Evolutionary conservation across 2,888 invertebrate genomes (phyloP), one percentile per base, ranked within the genome.

Genomic region (Dysmachus trigonus): DNA sequence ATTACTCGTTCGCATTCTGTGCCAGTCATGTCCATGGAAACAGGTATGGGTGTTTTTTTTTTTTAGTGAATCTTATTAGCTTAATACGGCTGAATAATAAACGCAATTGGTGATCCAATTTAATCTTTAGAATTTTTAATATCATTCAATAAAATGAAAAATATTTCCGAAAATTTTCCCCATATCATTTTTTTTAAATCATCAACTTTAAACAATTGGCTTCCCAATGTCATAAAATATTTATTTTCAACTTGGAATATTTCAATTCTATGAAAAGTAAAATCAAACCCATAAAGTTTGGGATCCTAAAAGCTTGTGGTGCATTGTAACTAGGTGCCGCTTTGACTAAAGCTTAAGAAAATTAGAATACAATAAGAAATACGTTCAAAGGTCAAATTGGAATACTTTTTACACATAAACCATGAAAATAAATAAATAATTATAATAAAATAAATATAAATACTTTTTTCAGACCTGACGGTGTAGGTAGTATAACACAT

Each of bases 1-100:
- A 99, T 93, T 99, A 98, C 93, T 98, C 98, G 90, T 99, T 99
- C 93, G 99, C 99, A 74, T 99, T 99, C 93, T 99, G 99, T 93
- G 99, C 99, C 85, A 98, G 98, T 90, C 99, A 99, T 93, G 99
- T 99, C 10, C 98, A 99, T 92, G 99, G 99, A 88, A 99, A 99
- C 94, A 96, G 98, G 98, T 98, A 94, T 2, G 92, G 94, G n/a
- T n/a, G n/a, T n/a, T n/a, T n/a, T n/a, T n/a, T n/a, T n/a, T n/a
- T 18, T 35, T 15, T 82, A 27, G 88, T 30, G 6, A 74, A 10
- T 35, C n/a, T 76, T 77, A 22, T 47, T 18, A 18, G 13, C 10
- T 10, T 0, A 27, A 35, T 5, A 35, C n/a, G n/a, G n/a, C n/a
- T n/a, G n/a, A 41, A 79, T 8, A 47, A 27, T n/a, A 82, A 53